Conservation (phyloP, 2,797 vertebrate genomes). For the Spinus pinus region DNA sequence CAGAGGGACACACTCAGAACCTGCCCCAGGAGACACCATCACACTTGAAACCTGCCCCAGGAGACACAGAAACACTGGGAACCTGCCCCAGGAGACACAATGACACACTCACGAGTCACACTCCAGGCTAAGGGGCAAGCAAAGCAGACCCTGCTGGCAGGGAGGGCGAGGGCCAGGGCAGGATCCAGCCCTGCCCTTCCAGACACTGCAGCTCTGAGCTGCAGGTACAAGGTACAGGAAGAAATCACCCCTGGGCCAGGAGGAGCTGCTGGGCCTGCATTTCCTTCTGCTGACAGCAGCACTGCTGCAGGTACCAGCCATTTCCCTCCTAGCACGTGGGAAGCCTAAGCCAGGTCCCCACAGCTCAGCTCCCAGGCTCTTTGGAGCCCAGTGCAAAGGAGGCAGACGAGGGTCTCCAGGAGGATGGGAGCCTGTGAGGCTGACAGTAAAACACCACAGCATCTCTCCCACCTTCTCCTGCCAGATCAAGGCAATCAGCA, state of each 20-base stretch:
- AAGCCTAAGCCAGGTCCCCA: fast-evolving
- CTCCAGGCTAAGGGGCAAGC: not conserved
- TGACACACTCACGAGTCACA: not conserved
- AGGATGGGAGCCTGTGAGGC: not conserved
- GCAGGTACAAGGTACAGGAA: not conserved
- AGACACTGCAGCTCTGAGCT: not conserved
- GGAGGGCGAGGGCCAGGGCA: fast-evolving
- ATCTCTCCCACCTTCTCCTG: not conserved
- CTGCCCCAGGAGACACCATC: no score
- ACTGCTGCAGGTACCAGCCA: not conserved
- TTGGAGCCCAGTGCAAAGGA: not conserved
- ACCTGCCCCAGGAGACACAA: no score
- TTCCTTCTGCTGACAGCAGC: not conserved
- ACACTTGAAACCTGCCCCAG: no score
- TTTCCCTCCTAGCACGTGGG: not conserved
- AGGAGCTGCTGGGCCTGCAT: not conserved
- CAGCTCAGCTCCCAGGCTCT: not conserved
- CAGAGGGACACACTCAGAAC: no score
- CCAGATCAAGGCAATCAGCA: not conserved
- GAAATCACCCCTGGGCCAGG: not conserved
- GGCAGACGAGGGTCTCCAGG: fast-evolving
- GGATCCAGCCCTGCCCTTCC: not conserved
- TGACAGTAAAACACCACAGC: not conserved
- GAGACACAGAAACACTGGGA: no score
- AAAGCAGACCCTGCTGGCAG: not conserved